Base-by-base conservation (phyloP, 1,140 invertebrate genomes). In the Agrypnia vestita region DNA sequence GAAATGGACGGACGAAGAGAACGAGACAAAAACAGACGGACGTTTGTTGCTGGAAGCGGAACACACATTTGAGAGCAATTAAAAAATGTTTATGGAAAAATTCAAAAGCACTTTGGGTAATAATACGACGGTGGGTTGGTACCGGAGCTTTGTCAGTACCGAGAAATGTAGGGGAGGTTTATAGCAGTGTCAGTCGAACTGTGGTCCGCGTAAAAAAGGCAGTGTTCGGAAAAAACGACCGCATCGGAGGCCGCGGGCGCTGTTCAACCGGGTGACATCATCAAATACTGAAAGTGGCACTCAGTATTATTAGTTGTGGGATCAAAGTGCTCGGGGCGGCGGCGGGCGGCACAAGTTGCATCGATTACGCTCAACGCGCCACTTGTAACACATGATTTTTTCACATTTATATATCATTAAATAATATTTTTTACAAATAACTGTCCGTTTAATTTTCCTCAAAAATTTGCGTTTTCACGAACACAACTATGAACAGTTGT, bases 51-150 rank as follows among this genome's bases (percentile, higher is more conserved):
- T 43, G 71, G 59, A 64, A 64, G 44, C 56, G 75, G 61, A 80
- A 56, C 75, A 74, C 44, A 80, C 74, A 77, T 80, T 80, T 62
- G 79, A 80, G 79, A 80, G 79, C 79, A 80, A 80, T 80, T 80
- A 80, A 76, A 80, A 76, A 80, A 80, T 77, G 62, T 76, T 75
- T 56, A 64, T 76, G 51, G 76, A 81, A 78, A 71, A 81, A 78
- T 76, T 76, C 51, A 53, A 80, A 80, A 80, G 73, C 79, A 61
- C 79, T 76, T 80, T 75, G 79, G 74, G 74, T 76, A 76, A 80
- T 76, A 76, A 80, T 76, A 67, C 62, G 15, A 51, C 67, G 69
- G 78, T 64, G 47, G 74, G 25, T 55, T 53, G 17, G 47, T 47
- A 51, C 61, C 13, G 64, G 64, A 76, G 76, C 62, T 59, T 46